phyloP scores from a whole-genome alignment of 2,113 vertebrate species.

The Todiramphus saurophagus region DNA sequence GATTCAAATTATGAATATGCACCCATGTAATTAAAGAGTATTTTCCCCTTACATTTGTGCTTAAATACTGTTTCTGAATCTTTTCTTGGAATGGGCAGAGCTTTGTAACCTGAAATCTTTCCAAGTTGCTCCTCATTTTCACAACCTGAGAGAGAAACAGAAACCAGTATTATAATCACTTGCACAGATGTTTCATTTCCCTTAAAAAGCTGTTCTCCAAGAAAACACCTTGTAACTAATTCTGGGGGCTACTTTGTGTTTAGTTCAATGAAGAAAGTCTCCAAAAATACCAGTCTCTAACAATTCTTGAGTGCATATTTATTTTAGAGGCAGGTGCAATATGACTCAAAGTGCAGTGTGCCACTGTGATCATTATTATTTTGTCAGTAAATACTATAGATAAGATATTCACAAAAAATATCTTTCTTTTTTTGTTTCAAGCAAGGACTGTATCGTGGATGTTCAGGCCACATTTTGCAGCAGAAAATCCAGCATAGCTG shows the following conservation, averaged over 20 bases:
- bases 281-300: not conserved
- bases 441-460: not conserved
- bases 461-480: not conserved
- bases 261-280: not conserved
- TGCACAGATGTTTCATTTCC: not conserved
- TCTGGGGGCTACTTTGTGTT: not conserved
- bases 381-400: not conserved
- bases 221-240: not conserved
- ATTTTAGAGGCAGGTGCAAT: not conserved
- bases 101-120: conserved; percentile 95
- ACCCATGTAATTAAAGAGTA: not conserved
- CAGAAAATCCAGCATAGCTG: rapidly evolving
- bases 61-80: conserved; percentile 94
- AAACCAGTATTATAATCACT: not conserved
- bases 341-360: not conserved
- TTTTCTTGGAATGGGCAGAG: conserved; percentile 97
- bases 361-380: not conserved
- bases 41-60: conserved; percentile 88
- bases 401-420: not conserved
- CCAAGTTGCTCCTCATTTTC: conserved; percentile 96
- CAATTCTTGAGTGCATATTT: rapidly evolving
- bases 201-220: not conserved
- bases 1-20: not conserved
- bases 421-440: not conserved
- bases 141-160: conserved; percentile 80